Evolutionary conservation across 2,797 vertebrate species (phyloP).

Genomic region (Cryptoblepharus egeriae): DNA sequence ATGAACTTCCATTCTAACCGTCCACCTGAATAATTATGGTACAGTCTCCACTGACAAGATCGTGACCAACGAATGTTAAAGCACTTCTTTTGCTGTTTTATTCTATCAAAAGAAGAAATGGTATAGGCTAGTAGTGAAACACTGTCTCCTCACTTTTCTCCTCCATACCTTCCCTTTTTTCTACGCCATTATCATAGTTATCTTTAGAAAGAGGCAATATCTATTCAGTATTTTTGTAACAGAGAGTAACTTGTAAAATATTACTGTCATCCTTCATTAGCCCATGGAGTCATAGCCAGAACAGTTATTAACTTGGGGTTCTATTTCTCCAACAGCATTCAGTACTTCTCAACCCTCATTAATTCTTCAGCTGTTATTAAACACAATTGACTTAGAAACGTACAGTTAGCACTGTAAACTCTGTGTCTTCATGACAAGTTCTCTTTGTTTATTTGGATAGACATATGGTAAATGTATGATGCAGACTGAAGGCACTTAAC

Average conservation of each 20-base stretch:
- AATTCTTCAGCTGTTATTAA: constrained; percentile 20
- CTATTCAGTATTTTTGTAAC: constrained; percentile 25
- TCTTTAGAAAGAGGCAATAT: constrained; percentile 15
- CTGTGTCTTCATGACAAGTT: constrained; percentile 31
- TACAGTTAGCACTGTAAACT: background rate
- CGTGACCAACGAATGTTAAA: constrained; percentile 1
- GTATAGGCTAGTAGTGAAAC: background rate
- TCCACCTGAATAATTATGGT: background rate
- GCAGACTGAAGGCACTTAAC: background rate
- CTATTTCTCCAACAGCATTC: background rate
- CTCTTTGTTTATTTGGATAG: background rate
- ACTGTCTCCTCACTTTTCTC: background rate
- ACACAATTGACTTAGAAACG: constrained; percentile 9
- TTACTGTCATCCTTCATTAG: constrained; percentile 22
- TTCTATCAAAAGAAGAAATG: constrained; percentile 17
- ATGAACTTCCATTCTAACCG: background rate
- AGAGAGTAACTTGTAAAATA: background rate
- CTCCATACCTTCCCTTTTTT: background rate
- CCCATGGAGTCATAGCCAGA: background rate
- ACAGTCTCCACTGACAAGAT: background rate
- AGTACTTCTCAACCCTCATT: constrained; percentile 36
- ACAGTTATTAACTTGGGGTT: constrained; percentile 12
- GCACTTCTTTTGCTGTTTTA: background rate
- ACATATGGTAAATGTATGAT: background rate
- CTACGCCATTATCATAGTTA: background rate